A percentile compares a stretch with the other conserved stretches of the same genome.
These are phyloP conservation scores for Anoplophora glabripennis DNA, from an alignment of 1,140 invertebrate species.

Conservation along the genomic window DNA sequence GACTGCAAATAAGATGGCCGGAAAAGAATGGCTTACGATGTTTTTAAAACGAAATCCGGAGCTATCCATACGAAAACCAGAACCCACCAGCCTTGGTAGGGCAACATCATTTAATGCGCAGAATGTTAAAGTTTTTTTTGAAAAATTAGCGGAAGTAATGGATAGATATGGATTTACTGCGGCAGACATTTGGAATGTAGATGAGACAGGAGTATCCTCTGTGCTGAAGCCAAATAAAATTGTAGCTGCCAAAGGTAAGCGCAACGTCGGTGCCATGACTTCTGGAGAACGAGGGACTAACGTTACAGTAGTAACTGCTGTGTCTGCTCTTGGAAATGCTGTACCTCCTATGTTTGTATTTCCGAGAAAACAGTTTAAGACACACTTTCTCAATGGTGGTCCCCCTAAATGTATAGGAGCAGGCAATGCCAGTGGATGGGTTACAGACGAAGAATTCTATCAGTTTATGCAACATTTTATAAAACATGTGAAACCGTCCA, in stretches of 20 bases:
- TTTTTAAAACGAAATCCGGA: no score
- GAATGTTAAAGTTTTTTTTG: no score
- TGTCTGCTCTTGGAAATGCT: conserved; percentile 17
- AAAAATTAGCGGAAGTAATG: no score
- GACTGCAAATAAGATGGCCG: conserved; percentile 5
- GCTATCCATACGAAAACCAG: no score
- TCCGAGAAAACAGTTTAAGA: conserved; percentile 13
- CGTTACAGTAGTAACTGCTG: conserved; percentile 13
- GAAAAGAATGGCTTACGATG: neutral
- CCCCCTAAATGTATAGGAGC: conserved; percentile 16
- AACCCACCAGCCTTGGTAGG: no score
- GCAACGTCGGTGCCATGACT: no score
- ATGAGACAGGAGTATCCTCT: conserved; percentile 9
- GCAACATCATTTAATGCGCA: no score
- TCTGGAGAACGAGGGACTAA: conserved; percentile 18
- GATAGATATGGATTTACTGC: conserved; percentile 5
- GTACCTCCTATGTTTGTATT: conserved; percentile 23
- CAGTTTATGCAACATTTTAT: conserved; percentile 44
- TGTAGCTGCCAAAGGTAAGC: no score
- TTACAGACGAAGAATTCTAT: conserved; percentile 27
- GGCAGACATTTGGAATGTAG: conserved; percentile 9
- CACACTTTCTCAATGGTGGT: conserved; percentile 17
- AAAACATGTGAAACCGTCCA: conserved; percentile 34
- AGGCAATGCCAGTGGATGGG: conserved; percentile 20
- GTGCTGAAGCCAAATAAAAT: no score